Percentiles rank a stretch among this genome's conserved stretches.
Evolutionary conservation across 2,113 vertebrate genomes (phyloP).

Genomic region (Octodon degus): DNA sequence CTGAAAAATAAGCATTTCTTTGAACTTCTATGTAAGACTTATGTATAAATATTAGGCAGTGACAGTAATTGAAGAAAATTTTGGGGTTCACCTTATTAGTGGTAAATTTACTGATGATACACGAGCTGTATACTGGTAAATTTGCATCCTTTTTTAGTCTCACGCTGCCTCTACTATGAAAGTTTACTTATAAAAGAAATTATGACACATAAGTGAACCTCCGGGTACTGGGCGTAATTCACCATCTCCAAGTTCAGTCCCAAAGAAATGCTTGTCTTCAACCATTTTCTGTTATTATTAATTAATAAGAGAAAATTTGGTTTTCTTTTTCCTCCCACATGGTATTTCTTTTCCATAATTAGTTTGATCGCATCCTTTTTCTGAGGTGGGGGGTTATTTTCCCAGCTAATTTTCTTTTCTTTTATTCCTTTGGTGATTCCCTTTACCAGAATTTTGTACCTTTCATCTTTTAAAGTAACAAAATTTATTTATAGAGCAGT

Average conservation of each 20-base stretch:
- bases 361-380: background rate
- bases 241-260: background rate
- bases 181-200: background rate
- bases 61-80: background rate
- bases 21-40: background rate
- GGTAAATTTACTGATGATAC: background rate
- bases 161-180: background rate
- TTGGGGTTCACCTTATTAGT: background rate
- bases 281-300: background rate
- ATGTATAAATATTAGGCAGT: background rate
- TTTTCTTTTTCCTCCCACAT: background rate
- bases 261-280: background rate
- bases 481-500: background rate
- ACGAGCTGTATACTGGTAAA: no score
- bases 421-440: background rate
- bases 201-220: background rate
- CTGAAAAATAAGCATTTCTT: background rate
- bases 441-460: background rate
- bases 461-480: background rate
- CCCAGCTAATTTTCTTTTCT: background rate
- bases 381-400: background rate
- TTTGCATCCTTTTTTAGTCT: background rate
- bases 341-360: background rate
- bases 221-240: background rate
- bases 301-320: background rate